Conservation (phyloP, 2,888 invertebrate species). For the Eupithecia exiguata region DNA sequence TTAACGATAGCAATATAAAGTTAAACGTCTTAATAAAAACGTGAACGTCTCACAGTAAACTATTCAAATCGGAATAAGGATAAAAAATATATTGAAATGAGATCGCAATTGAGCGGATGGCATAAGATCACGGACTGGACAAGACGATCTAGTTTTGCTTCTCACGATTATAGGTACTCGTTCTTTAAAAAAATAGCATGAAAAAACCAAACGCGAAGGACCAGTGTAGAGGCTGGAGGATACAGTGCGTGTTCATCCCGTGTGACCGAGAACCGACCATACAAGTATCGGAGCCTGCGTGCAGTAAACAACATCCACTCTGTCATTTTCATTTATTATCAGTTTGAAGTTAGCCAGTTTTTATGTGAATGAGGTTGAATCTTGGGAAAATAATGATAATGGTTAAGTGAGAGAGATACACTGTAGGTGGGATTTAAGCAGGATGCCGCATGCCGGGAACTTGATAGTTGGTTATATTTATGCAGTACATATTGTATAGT, state of each 20-base stretch:
- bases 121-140: slow-evolving; percentile 40
- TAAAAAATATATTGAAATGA: slow-evolving; percentile 58
- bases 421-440: slow-evolving; percentile 30
- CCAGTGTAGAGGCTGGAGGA: slow-evolving; percentile 53
- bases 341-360: slow-evolving; percentile 33
- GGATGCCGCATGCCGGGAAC: neutral
- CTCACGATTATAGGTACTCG: slow-evolving; percentile 67
- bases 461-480: slow-evolving; percentile 9
- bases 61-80: slow-evolving; percentile 48
- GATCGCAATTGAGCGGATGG: slow-evolving; percentile 52
- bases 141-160: slow-evolving; percentile 67
- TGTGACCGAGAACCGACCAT: slow-evolving; percentile 66
- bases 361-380: slow-evolving; percentile 29
- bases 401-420: slow-evolving; percentile 23
- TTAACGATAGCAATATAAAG: slow-evolving; percentile 52
- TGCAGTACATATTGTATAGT: neutral
- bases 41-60: slow-evolving; percentile 53
- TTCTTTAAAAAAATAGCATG: slow-evolving; percentile 59
- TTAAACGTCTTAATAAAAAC: slow-evolving; percentile 55
- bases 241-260: slow-evolving; percentile 66
- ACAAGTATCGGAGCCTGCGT: slow-evolving; percentile 46
- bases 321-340: slow-evolving; percentile 38
- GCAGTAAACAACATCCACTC: slow-evolving; percentile 42
- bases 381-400: slow-evolving; percentile 34
- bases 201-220: slow-evolving; percentile 65